Evolutionary conservation across 2,797 vertebrate species (phyloP).

Genomic region (Rhadinocentrus ornatus): DNA sequence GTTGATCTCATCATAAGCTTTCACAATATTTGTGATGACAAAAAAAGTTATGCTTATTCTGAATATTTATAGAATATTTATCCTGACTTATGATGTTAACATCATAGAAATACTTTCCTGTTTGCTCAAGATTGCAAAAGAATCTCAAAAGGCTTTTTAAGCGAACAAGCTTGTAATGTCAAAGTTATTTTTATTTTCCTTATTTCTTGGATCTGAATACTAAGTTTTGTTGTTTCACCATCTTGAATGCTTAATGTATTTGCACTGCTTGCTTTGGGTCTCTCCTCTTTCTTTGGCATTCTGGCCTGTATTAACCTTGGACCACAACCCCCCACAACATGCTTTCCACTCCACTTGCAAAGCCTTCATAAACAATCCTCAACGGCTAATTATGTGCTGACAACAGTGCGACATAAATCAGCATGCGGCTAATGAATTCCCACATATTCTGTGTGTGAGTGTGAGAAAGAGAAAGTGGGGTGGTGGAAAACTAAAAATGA

Average conservation of each 20-base stretch:
- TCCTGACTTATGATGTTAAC: not conserved
- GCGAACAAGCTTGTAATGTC: too few relatives aligned
- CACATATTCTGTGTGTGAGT: constrained; percentile 35
- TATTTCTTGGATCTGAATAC: constrained; percentile 1
- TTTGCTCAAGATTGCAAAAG: constrained; percentile 2
- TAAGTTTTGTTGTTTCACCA: not conserved
- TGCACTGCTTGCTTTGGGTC: not conserved
- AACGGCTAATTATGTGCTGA: constrained; percentile 74
- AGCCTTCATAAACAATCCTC: constrained; percentile 71
- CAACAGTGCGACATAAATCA: constrained; percentile 68
- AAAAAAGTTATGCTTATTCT: not conserved
- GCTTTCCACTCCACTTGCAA: constrained; percentile 50
- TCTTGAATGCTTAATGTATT: not conserved
- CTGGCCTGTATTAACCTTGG: constrained; percentile 30
- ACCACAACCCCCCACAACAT: constrained; percentile 21
- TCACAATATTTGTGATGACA: constrained; percentile 8
- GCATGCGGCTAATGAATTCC: constrained; percentile 69
- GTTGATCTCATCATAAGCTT: constrained; percentile 13
- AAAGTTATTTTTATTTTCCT: not conserved
- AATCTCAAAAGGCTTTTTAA: not conserved
- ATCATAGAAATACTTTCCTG: not conserved
- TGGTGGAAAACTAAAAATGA: constrained; percentile 12
- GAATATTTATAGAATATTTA: not conserved
- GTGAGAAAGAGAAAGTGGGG: constrained; percentile 8
- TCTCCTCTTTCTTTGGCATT: not conserved